phyloP scores from a whole-genome alignment of 2,113 vertebrate species.

The Leucoraja erinaceus region DNA sequence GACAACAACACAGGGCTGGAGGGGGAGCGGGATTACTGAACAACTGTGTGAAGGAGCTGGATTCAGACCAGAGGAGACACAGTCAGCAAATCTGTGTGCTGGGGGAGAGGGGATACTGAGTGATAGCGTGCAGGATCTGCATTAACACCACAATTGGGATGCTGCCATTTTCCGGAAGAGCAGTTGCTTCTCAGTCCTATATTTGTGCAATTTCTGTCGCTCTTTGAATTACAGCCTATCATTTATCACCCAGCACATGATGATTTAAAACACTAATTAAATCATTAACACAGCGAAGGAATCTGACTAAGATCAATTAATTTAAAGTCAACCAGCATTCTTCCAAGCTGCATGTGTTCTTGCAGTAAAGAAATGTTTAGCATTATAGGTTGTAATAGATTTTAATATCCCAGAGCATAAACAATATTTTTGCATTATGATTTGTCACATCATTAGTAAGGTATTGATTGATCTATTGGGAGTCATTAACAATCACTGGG shows the following conservation, averaged over 20 bases:
- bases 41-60: background rate
- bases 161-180: background rate
- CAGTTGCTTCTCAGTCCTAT: background rate
- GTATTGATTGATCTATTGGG: background rate
- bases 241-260: background rate
- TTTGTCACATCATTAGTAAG: background rate
- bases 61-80: background rate
- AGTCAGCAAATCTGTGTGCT: background rate
- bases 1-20: background rate
- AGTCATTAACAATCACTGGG: background rate
- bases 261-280: slow-evolving; percentile 8
- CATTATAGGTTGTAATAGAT: background rate
- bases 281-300: background rate
- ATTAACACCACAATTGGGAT: background rate
- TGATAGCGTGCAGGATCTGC: no score
- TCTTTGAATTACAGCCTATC: background rate
- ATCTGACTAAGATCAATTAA: background rate
- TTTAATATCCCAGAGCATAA: background rate
- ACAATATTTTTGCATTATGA: background rate
- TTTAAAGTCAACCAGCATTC: background rate
- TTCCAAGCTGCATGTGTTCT: background rate
- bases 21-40: background rate
- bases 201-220: background rate
- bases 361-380: background rate
- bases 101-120: no score